phyloP scores from a whole-genome alignment of 1,140 invertebrate species.

The Matsumurasca onukii region DNA sequence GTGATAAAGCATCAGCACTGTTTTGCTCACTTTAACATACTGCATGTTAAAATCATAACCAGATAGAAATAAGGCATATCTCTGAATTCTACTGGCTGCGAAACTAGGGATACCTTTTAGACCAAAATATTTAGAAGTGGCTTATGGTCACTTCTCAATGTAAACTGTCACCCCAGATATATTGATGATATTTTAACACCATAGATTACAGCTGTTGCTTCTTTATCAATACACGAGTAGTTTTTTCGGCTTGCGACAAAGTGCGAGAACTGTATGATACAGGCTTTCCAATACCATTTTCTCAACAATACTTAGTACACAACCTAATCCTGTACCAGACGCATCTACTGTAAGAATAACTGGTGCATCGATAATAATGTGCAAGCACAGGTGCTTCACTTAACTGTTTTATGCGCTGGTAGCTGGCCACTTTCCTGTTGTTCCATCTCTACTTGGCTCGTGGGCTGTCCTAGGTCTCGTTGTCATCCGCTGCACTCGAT shows the following conservation, averaged over 20 bases:
- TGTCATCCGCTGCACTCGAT: too few relatives aligned
- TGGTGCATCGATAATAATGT: constrained; percentile 49
- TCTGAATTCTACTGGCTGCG: constrained; percentile 43
- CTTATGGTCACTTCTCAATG: constrained; percentile 51
- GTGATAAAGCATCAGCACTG: constrained; percentile 42
- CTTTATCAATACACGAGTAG: constrained; percentile 57
- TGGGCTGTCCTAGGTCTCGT: too few relatives aligned
- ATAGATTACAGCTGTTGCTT: constrained; percentile 51
- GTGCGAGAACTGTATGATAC: constrained; percentile 53
- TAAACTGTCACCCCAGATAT: constrained; percentile 50
- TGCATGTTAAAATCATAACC: constrained; percentile 39
- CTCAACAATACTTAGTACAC: constrained; percentile 48
- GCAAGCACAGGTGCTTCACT: constrained; percentile 22
- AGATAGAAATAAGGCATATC: constrained; percentile 42
- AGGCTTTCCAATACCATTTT: constrained; percentile 43
- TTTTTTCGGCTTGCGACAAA: constrained; percentile 50
- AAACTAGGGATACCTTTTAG: constrained; percentile 45
- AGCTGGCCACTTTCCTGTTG: background rate
- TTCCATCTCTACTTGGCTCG: background rate
- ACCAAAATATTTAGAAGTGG: constrained; percentile 49
- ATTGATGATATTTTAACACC: constrained; percentile 55
- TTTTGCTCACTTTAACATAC: constrained; percentile 37
- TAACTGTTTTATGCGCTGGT: background rate
- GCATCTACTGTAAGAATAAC: constrained; percentile 52
- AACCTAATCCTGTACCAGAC: constrained; percentile 48